A percentile compares a stretch with the other conserved stretches of the same genome.
Evolutionary conservation across 2,113 vertebrate genomes (phyloP).

Genomic region (Neodontobutis hainanensis): DNA sequence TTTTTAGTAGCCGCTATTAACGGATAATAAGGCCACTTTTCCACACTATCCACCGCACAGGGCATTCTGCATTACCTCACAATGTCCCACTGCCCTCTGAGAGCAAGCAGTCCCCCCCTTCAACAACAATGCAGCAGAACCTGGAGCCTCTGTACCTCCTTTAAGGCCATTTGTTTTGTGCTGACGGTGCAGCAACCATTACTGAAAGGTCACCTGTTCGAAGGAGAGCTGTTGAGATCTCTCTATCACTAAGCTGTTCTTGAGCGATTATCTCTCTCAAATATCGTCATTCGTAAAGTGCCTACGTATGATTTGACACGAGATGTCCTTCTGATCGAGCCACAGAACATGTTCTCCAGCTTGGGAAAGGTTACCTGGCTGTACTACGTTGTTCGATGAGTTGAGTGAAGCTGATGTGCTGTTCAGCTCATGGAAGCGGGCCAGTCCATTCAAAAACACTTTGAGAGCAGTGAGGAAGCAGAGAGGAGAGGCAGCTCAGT

Average conservation of each 20-base stretch:
- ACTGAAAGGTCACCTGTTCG: conserved; percentile 46
- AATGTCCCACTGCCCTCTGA: conserved; percentile 17
- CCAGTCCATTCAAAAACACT: conserved; percentile 10
- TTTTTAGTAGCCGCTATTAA: too few relatives aligned
- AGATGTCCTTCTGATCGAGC: conserved; percentile 18
- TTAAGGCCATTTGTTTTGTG: conserved; percentile 50
- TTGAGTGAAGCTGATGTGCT: neutral
- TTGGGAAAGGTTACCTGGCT: conserved; percentile 17
- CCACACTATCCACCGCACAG: neutral
- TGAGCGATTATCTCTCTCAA: conserved; percentile 31
- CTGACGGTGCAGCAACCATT: conserved; percentile 54
- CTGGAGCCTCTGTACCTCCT: conserved; percentile 15
- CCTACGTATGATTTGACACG: conserved; percentile 5
- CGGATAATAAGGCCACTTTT: too few relatives aligned
- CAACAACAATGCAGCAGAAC: conserved; percentile 16
- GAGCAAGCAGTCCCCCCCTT: conserved; percentile 8
- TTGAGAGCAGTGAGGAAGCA: neutral
- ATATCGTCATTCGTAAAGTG: conserved; percentile 20
- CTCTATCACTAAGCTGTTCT: conserved; percentile 38
- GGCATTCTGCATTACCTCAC: neutral
- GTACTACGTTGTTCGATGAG: conserved; percentile 4
- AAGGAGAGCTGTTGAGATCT: conserved; percentile 24
- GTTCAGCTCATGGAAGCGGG: conserved; percentile 9
- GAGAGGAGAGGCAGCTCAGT: conserved; percentile 9
- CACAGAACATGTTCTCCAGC: conserved; percentile 6